Base-by-base conservation (phyloP, 2,797 vertebrate species). In the Rhodeus uyekii region DNA sequence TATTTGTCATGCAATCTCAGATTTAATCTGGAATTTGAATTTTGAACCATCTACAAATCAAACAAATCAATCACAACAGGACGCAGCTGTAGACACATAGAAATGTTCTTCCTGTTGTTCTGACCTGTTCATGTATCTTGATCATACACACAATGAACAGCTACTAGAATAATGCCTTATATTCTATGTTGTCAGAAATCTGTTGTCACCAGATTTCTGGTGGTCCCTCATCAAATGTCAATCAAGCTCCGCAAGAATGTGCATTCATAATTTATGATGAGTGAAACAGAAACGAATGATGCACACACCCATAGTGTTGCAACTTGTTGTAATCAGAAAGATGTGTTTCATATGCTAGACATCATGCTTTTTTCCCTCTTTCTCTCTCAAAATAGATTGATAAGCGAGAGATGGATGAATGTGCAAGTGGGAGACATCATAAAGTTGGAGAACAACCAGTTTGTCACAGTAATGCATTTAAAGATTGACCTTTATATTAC, bases 341-440 rank as follows among this genome's bases (percentile, higher is more conserved):
- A 81, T 0, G 60, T 78, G n/a, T 36, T 46, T 22, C 32, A 53
- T 60, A 36, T 22, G 34, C 8, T 36, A 44, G 18, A 44, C 53
- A 18, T 29, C 3, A 58, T 10, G 1, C 29, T n/a, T 65, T n/a
- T 22, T 3, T 75, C 24, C 67, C 18, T 69, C 44, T 78, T 1
- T 75, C 50, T 86, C 79, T 71, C 87, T 76, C 71, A 22, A 68
- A 89, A 68, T 88, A 99, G 98, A 86, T 88, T 98, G 39, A 92
- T 90, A 48, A 94, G 93, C 1, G 95, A 98, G 85, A 97, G 96
- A 91, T 99, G 97, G 98, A 97, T 97, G 97, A 93, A 97, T 46
- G 90, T 99, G 55, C 95, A 97, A 92, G 98, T 99, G 36, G 98
- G 98, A 48, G 97, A 99, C 91, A 95, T 99, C 92, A 96, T 99